A percentile compares a stretch with the other conserved stretches of the same genome.
Evolutionary conservation across 2,113 vertebrate genomes (phyloP).

Genomic region (Sclerurus mexicanus): DNA sequence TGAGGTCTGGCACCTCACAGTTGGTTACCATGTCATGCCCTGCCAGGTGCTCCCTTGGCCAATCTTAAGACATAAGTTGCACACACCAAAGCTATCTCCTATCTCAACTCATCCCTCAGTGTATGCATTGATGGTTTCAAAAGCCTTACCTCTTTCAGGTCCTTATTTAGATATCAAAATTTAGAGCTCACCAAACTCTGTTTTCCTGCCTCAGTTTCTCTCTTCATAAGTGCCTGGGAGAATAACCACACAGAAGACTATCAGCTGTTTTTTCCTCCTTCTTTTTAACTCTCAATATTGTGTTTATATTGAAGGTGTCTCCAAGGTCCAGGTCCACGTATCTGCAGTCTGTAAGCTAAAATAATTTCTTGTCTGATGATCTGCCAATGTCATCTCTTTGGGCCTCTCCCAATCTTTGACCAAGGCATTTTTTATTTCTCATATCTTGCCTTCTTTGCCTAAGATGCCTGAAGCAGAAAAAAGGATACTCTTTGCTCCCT

Average conservation of each 20-base stretch:
- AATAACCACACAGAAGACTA: background rate
- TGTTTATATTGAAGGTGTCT: background rate
- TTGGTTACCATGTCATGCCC: background rate
- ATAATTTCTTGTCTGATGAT: background rate
- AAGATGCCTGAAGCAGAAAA: background rate
- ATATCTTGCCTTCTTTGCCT: background rate
- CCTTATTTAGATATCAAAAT: background rate
- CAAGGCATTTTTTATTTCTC: background rate
- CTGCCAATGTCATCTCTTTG: background rate
- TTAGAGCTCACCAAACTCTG: background rate
- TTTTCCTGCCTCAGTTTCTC: background rate
- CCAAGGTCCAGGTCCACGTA: background rate
- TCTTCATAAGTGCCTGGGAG: background rate
- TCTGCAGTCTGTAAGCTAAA: background rate
- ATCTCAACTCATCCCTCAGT: background rate
- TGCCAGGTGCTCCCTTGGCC: background rate
- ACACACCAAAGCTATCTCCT: background rate
- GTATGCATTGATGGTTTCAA: background rate
- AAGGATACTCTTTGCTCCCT: background rate
- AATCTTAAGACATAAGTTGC: background rate
- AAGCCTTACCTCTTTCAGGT: background rate
- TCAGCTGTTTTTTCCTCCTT: background rate
- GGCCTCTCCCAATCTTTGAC: background rate
- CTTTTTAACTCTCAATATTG: background rate
- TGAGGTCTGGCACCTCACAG: background rate